Percentiles rank a stretch among this genome's conserved stretches.
Conservation (phyloP, 2,888 invertebrate genomes). For the Pammene fasciana region DNA sequence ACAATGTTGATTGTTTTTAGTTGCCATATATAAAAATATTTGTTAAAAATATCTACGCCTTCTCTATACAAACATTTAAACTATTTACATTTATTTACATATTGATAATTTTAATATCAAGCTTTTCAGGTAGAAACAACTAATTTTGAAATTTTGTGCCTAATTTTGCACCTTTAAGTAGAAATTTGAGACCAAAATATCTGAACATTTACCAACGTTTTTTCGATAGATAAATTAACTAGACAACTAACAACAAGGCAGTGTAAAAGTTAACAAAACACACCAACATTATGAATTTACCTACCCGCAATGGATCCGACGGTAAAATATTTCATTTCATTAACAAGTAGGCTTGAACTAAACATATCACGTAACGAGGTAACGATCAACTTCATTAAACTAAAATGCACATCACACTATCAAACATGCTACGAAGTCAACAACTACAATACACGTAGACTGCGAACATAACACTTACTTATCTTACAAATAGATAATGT, state of each 20-base stretch:
- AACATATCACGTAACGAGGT: constrained; percentile 29
- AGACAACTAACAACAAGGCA: constrained; percentile 53
- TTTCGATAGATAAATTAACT: constrained; percentile 36
- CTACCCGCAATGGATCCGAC: constrained; percentile 22
- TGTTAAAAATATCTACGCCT: constrained; percentile 72
- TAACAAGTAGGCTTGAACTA: constrained; percentile 31
- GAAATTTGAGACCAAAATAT: constrained; percentile 34
- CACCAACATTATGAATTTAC: constrained; percentile 44
- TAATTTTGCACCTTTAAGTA: constrained; percentile 3
- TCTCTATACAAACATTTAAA: constrained; percentile 73
- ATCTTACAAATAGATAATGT: constrained; percentile 29
- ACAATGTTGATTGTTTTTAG: constrained; percentile 33
- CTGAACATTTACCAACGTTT: constrained; percentile 39
- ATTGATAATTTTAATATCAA: constrained; percentile 45
- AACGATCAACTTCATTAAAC: constrained; percentile 41
- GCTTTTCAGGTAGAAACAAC: constrained; percentile 5
- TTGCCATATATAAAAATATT: constrained; percentile 72
- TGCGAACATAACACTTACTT: constrained; percentile 7
- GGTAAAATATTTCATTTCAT: constrained; percentile 20
- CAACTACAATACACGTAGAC: constrained; percentile 28
- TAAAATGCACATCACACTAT: constrained; percentile 46
- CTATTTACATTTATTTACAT: constrained; percentile 75
- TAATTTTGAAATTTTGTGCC: constrained; percentile 30
- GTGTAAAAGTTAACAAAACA: constrained; percentile 55
- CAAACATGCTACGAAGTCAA: constrained; percentile 47